Percentiles rank a stretch among this genome's conserved stretches.
Conservation (phyloP, 2,113 vertebrate genomes). For the Hassar affinis region DNA sequence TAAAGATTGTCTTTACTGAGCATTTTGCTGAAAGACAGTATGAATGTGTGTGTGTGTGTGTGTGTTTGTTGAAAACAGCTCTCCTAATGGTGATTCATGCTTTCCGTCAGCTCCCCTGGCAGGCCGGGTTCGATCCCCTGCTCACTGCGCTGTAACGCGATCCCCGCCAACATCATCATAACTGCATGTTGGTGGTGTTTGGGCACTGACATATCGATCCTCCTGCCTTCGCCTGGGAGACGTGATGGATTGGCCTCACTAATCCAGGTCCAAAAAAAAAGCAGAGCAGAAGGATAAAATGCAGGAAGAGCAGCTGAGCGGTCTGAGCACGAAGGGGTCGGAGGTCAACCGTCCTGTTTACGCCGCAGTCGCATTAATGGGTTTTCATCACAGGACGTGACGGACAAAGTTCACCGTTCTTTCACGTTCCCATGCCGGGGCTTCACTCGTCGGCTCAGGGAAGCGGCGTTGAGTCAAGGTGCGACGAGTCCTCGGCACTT, state of each 20-base stretch:
- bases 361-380: not conserved
- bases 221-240: slow-evolving; percentile 68
- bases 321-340: not conserved
- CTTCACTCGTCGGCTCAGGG: slow-evolving; percentile 14
- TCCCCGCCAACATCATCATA: slow-evolving; percentile 80
- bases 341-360: slow-evolving; percentile 41
- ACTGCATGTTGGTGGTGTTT: slow-evolving; percentile 70
- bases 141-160: slow-evolving; percentile 72
- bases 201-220: slow-evolving; percentile 75
- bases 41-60: slow-evolving; percentile 25
- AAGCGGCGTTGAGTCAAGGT: not conserved
- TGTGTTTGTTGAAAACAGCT: slow-evolving; percentile 54
- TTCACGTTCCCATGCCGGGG: not conserved
- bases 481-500: not conserved
- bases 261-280: slow-evolving; percentile 59
- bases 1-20: not conserved
- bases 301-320: slow-evolving; percentile 13
- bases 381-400: slow-evolving; percentile 34
- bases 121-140: slow-evolving; percentile 82
- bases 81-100: slow-evolving; percentile 79
- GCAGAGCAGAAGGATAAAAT: slow-evolving; percentile 38
- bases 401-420: not conserved
- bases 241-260: slow-evolving; percentile 73
- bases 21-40: not conserved
- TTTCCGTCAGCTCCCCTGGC: slow-evolving; percentile 74